Conservation (phyloP, 2,113 vertebrate species). For the Lampris megalopsis region DNA sequence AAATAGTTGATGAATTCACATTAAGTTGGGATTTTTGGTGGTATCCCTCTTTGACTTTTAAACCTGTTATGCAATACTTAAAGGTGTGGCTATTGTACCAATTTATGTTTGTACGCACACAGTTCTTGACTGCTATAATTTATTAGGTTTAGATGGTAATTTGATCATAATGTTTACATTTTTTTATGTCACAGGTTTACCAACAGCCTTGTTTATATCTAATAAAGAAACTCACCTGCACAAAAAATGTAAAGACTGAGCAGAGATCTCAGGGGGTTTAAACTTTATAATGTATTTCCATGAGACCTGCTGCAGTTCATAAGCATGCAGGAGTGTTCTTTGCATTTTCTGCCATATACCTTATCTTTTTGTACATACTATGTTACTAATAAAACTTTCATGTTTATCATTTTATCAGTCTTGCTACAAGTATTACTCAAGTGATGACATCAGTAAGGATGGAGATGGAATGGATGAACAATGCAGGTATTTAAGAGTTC, state of each 20-base stretch:
- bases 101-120: not conserved
- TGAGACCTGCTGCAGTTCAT: too few species aligned
- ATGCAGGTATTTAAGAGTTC: slow-evolving; percentile 85
- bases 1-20: too few species aligned
- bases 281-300: too few species aligned
- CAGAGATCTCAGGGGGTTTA: too few species aligned
- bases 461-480: slow-evolving; percentile 98
- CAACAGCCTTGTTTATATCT: too few species aligned
- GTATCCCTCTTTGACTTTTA: too few species aligned
- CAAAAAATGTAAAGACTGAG: too few species aligned
- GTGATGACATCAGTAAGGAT: slow-evolving; percentile 98
- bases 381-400: not conserved
- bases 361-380: not conserved
- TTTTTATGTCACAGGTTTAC: too few species aligned
- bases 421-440: slow-evolving; percentile 98
- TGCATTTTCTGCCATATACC: not conserved
- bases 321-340: not conserved
- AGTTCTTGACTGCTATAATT: not conserved
- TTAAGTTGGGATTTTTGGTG: too few species aligned
- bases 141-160: not conserved
- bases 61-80: not conserved
- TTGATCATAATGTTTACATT: too few species aligned
- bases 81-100: not conserved
- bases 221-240: too few species aligned
- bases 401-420: slow-evolving; percentile 78